phyloP scores from a whole-genome alignment of 2,797 vertebrate species.

The Syngnathus rostellatus region DNA sequence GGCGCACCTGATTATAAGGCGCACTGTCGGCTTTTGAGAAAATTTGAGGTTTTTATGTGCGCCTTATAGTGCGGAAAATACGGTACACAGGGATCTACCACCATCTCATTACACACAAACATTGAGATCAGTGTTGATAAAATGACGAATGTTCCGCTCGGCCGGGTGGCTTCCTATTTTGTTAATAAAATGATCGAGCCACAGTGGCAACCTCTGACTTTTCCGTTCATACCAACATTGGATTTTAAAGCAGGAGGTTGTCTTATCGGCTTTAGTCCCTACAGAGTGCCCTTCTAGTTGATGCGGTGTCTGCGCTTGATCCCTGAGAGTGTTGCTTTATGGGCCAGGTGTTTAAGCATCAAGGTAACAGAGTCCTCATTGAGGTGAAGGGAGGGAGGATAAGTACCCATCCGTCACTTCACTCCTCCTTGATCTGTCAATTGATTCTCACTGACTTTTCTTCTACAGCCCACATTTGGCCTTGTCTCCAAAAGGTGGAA shows the following conservation, averaged over 20 bases:
- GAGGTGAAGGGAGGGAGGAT: conserved; percentile 4
- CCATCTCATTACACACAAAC: conserved; percentile 12
- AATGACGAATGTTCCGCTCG: conserved; percentile 61
- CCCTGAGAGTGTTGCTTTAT: conserved; percentile 1
- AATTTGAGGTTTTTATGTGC: too few relatives aligned
- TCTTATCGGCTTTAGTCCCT: neutral
- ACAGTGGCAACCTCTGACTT: conserved; percentile 38
- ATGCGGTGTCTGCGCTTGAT: neutral
- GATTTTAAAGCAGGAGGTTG: neutral
- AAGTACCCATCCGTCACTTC: neutral
- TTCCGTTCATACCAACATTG: neutral
- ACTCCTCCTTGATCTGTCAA: conserved; percentile 7
- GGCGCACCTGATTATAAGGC: too few relatives aligned
- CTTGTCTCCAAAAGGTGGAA: neutral
- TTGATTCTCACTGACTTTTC: conserved; percentile 1
- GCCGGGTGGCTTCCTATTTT: conserved; percentile 32
- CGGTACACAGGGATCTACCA: conserved; percentile 37
- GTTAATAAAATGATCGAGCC: conserved; percentile 62
- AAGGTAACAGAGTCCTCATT: conserved; percentile 3
- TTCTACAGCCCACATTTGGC: neutral
- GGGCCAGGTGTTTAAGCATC: conserved; percentile 8
- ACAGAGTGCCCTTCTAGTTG: conserved; percentile 1
- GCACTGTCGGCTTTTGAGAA: too few relatives aligned
- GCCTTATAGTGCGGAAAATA: too few relatives aligned
- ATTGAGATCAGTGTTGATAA: conserved; percentile 43